Evolutionary conservation across 64 coral and sea anemone genomes (phyloP).

Genomic region (Porites lutea): DNA sequence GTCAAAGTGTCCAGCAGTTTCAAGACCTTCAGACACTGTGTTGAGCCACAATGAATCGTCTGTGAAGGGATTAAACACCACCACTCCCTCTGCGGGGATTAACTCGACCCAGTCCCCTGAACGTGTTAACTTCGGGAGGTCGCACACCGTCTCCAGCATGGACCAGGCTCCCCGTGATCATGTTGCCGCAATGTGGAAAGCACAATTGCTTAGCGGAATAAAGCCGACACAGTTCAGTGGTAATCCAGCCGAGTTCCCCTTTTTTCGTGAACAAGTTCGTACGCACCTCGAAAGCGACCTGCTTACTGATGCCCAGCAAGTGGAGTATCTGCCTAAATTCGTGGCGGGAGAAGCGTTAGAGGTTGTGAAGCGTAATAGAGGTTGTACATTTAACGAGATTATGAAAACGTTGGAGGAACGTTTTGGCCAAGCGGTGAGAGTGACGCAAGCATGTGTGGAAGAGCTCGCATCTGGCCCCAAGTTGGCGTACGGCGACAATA

Average conservation of each 20-base stretch:
- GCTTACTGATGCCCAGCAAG: slow-evolving; percentile 43
- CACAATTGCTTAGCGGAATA: background rate
- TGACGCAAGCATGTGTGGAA: slow-evolving; percentile 50
- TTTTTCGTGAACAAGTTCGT: slow-evolving; percentile 16
- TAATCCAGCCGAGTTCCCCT: too few species aligned
- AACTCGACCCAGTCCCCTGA: background rate
- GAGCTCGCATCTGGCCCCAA: slow-evolving; percentile 23
- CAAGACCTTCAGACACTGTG: too few species aligned
- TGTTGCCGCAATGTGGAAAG: slow-evolving; percentile 20
- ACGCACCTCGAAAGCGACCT: slow-evolving; percentile 31
- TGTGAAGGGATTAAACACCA: background rate
- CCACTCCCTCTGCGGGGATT: background rate
- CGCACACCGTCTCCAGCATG: too few species aligned
- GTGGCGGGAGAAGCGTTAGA: slow-evolving; percentile 23
- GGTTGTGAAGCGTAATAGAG: slow-evolving; percentile 36
- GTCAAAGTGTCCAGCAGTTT: background rate
- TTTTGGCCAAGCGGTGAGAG: slow-evolving; percentile 39
- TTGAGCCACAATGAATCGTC: background rate
- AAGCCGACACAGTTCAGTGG: too few species aligned
- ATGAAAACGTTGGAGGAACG: slow-evolving; percentile 24
- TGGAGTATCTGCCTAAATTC: slow-evolving; percentile 55
- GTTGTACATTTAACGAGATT: slow-evolving; percentile 18
- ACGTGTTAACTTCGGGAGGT: too few species aligned
- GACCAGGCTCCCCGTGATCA: too few species aligned
- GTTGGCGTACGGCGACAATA: slow-evolving; percentile 22